These are phyloP conservation scores for Steinernema hermaphroditum DNA, from an alignment of 2,888 invertebrate genomes.

Conservation along the genomic window DNA sequence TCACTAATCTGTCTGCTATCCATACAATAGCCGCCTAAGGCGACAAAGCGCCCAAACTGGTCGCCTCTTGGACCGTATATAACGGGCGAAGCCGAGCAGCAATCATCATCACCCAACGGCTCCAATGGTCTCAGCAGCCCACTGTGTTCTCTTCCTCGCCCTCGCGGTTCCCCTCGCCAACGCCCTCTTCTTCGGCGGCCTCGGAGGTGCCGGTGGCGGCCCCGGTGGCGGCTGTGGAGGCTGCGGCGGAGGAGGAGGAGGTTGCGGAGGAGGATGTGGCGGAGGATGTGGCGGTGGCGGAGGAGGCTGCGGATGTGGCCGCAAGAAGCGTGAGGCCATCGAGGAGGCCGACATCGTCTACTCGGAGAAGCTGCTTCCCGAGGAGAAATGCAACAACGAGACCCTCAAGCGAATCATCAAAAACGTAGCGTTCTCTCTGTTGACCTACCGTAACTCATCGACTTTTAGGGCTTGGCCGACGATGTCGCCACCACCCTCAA, in stretches of 20 bases:
- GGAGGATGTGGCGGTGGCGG: not conserved
- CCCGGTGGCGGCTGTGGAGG: conserved; percentile 3
- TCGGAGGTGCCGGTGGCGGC: conserved; percentile 12
- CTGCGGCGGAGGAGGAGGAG: not conserved
- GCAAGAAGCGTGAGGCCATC: conserved; percentile 23
- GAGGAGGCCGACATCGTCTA: conserved; percentile 25
- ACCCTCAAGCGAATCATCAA: conserved; percentile 13
- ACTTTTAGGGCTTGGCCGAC: not conserved
- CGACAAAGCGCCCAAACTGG: not conserved
- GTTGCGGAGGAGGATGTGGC: conserved; percentile 7
- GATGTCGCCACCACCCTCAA: conserved; percentile 1
- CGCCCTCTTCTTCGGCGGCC: not conserved
- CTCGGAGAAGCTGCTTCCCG: conserved; percentile 4
- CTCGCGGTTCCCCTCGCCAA: not conserved
- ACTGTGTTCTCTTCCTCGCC: not conserved
- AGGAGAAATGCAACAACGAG: conserved; percentile 21
- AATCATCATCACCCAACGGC: not conserved
- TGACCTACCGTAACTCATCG: not conserved
- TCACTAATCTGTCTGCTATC: not conserved
- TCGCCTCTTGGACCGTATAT: not conserved
- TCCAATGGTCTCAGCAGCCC: too few relatives aligned
- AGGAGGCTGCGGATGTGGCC: conserved; percentile 1
- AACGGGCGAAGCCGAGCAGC: not conserved
- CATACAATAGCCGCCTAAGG: conserved; percentile 25
- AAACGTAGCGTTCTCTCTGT: not conserved